Evolutionary conservation across 2,888 invertebrate genomes (phyloP), one percentile per base, ranked within the genome.

Genomic region (Drosophila differens): DNA sequence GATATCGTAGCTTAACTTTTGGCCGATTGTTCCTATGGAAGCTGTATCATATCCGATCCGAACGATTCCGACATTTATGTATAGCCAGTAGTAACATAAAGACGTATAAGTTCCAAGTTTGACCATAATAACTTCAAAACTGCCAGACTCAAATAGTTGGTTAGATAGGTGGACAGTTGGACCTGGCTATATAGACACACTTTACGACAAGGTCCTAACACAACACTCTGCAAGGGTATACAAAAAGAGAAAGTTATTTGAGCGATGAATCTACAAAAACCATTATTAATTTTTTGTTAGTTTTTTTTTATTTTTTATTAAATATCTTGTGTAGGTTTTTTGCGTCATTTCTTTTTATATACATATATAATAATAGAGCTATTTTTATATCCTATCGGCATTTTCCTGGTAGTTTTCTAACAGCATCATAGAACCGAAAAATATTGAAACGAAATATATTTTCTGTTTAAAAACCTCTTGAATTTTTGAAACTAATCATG

Each of bases 351-450:
- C 47, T 22, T 41, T 58, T 47, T 52, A 41, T 25, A 39, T 57
- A 57, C 49, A 28, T 69, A 70, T 44, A 66, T 59, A 39, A 66
- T 59, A 39, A 58, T 57, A 65, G 65, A 53, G 35, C 33, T 76
- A 41, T 55, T 51, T 41, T 49, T 63, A 64, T 58, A 52, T 76
- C 52, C 63, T 68, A 79, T 79, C 65, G 72, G 71, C 79, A 68
- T 54, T 69, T 67, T 76, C 65, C 76, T 73, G 73, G 80, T 79
- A 79, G 79, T 51, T 67, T 67, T 69, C 68, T 79, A 79, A 79
- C 76, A 73, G 76, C 79, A 80, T 80, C 63, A 66, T 76, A 80
- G 80, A 67, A 58, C 32, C 41, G 51, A 62, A 61, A 70, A 54
- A 52, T 32, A 69, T 61, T 25, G 30, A 66, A 54, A 49, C 41